A percentile compares a stretch with the other conserved stretches of the same genome.
Evolutionary conservation across 2,113 vertebrate genomes (phyloP).

Genomic region (Archocentrus centrarchus): DNA sequence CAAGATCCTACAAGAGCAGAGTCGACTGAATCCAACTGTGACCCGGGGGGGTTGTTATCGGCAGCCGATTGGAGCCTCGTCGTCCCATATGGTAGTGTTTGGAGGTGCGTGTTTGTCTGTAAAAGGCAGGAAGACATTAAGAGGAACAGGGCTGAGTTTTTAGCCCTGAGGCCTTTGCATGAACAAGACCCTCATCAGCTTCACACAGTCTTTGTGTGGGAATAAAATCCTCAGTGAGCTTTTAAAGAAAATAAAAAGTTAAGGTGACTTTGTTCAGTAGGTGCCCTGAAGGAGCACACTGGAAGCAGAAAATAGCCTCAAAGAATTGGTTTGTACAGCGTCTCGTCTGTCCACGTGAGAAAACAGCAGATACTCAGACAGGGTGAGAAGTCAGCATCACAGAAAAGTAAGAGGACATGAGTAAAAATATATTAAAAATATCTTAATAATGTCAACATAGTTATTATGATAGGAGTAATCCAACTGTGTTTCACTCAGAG

Average conservation of each 20-base stretch:
- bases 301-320: background rate
- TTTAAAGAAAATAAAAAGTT: background rate
- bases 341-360: background rate
- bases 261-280: background rate
- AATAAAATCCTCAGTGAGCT: background rate
- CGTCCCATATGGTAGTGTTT: constrained; percentile 58
- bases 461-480: background rate
- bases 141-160: constrained; percentile 37
- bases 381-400: background rate
- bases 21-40: background rate
- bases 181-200: constrained; percentile 40
- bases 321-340: background rate
- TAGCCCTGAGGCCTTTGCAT: constrained; percentile 30
- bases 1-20: constrained; percentile 2
- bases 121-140: constrained; percentile 63
- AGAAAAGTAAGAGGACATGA: background rate
- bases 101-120: constrained; percentile 20
- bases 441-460: background rate
- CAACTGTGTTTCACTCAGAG: background rate
- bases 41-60: background rate
- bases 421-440: background rate
- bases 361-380: background rate
- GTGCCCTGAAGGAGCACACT: background rate
- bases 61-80: background rate
- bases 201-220: background rate